Base-by-base conservation (phyloP, 2,888 invertebrate genomes). In the Ennomos fuscantarius region DNA sequence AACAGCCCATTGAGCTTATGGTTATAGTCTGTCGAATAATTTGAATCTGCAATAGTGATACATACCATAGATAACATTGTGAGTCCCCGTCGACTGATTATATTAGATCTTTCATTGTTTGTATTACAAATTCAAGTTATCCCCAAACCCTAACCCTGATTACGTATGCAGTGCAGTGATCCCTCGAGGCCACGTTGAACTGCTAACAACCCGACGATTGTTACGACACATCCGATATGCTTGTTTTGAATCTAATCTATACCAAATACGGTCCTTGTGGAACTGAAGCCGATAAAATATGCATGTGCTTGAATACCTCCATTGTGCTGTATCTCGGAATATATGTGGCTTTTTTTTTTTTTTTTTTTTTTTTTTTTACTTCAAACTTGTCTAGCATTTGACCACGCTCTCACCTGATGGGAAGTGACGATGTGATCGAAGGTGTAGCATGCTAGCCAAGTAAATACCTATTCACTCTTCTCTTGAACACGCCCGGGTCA, bases 151-250 rank as follows among this genome's bases (percentile, higher is more conserved):
- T 66, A 54, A 53, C 58, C 63, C 58, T 66, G 50, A 68, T 69
- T 65, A 63, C 51, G 62, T 69, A 70, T 66, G 69, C 69, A 64
- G 58, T 62, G 58, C 56, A 56, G 45, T 37, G 55, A 47, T 55
- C 69, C 62, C 62, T 40, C 9, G 56, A 54, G 66, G 35, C 39
- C 15, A 1, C 13, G 49, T 52, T 48, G 62, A 62, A 55, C 56
- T 48, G 53, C 66, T 63, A 66, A 66, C 66, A 66, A 61, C 55
- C 59, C 55, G 65, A 65, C 65, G 65, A 69, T 63, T 62, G 63
- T 59, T 58, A 55, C 50, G 60, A 55, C 60, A 56, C 56, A 68
- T 59, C 53, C 51, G 50, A 65, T 65, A 61, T 55, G 60, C 62
- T 60, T 56, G 63, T 62, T 64, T 62, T 52, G 60, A 63, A 63